A percentile compares a stretch with the other conserved stretches of the same genome.
phyloP scores from a whole-genome alignment of 2,113 vertebrate genomes.

The Lophochroa leadbeateri region DNA sequence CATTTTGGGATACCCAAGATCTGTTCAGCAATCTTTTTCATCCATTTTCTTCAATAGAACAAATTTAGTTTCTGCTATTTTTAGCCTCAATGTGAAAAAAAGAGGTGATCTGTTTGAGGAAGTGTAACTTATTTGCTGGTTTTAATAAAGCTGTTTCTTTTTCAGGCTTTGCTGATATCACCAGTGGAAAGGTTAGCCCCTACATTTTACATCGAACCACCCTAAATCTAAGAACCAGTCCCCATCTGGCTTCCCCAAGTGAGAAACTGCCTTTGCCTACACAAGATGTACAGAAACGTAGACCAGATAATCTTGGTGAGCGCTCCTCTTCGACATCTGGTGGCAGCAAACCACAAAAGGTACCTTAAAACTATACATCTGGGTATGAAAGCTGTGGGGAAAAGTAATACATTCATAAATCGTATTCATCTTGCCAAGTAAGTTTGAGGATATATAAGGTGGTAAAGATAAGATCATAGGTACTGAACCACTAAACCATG shows the following conservation, averaged over 20 bases:
- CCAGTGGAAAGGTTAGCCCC: slow-evolving; percentile 78
- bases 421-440: not conserved
- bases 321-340: slow-evolving; percentile 64
- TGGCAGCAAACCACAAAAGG: slow-evolving; percentile 80
- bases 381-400: not conserved
- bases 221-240: slow-evolving; percentile 73
- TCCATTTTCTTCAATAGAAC: not conserved
- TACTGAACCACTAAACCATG: not conserved
- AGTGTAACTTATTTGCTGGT: not conserved
- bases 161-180: slow-evolving; percentile 86
- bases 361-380: slow-evolving; percentile 14
- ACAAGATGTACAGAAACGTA: not conserved
- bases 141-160: not conserved
- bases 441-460: not conserved
- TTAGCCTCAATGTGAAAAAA: not conserved
- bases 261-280: slow-evolving; percentile 28
- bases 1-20: not conserved
- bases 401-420: not conserved
- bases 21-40: not conserved
- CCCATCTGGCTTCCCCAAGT: slow-evolving; percentile 58
- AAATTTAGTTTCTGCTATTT: not conserved
- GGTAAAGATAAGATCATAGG: not conserved
- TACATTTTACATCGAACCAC: slow-evolving; percentile 80
- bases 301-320: slow-evolving; percentile 51
- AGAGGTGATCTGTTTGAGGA: not conserved